A percentile compares a stretch with the other conserved stretches of the same genome.
Conservation (phyloP, 1,140 invertebrate genomes). For the Drosophila paulistorum region DNA sequence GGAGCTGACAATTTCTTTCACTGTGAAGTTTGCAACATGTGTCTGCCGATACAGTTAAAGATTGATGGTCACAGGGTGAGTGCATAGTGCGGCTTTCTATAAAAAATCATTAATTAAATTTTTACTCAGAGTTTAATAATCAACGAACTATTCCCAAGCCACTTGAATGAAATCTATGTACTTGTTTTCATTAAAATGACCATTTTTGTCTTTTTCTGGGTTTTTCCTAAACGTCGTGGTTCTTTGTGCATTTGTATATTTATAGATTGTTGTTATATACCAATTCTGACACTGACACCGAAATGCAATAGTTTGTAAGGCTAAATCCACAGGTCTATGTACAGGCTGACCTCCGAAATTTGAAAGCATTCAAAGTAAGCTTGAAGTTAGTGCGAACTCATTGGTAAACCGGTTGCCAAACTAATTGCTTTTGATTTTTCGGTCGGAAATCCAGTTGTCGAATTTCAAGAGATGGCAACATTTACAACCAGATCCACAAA, state of each 20-base stretch:
- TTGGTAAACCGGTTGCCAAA: slow-evolving; percentile 48
- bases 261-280: neutral
- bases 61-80: slow-evolving; percentile 90
- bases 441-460: slow-evolving; percentile 36
- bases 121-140: neutral
- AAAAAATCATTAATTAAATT: too few species aligned
- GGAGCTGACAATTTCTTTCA: slow-evolving; percentile 94
- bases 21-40: slow-evolving; percentile 94
- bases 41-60: slow-evolving; percentile 90
- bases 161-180: too few species aligned
- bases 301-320: neutral
- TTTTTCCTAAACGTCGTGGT: too few species aligned
- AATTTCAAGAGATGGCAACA: slow-evolving; percentile 27
- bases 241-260: too few species aligned
- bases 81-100: neutral
- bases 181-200: neutral
- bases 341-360: slow-evolving; percentile 32
- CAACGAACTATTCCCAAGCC: neutral
- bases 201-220: neutral
- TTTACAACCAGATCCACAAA: neutral
- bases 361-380: slow-evolving; percentile 38
- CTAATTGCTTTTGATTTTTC: slow-evolving; percentile 41
- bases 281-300: slow-evolving; percentile 4
- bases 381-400: slow-evolving; percentile 49
- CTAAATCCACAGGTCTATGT: neutral